A percentile compares a stretch with the other conserved stretches of the same genome.
Conservation (phyloP, 1,140 invertebrate genomes). For the Conus ventricosus region DNA sequence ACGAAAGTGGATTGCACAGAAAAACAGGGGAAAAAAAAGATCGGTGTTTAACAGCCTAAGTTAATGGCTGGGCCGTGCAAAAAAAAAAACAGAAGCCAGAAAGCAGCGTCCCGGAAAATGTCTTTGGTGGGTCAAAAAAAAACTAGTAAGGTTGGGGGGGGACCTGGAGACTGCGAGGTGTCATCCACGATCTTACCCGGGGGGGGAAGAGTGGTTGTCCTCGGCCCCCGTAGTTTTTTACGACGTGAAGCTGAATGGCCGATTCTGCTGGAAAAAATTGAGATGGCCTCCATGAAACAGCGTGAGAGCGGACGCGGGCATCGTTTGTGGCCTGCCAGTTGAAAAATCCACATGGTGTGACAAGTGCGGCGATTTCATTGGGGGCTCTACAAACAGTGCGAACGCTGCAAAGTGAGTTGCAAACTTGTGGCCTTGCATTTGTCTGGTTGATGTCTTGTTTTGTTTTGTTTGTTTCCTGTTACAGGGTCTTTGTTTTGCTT, state of each 20-base stretch:
- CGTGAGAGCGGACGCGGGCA: constrained; percentile 64
- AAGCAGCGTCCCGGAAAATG: constrained; percentile 44
- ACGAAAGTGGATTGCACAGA: no score
- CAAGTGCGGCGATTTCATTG: constrained; percentile 78
- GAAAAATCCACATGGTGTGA: constrained; percentile 78
- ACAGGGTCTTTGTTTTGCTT: background rate
- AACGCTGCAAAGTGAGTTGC: constrained; percentile 73
- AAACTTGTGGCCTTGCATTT: background rate
- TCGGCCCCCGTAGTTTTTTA: constrained; percentile 32
- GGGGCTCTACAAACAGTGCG: constrained; percentile 75
- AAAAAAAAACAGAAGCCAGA: constrained; percentile 38
- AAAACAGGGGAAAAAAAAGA: no score
- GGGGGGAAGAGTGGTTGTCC: constrained; percentile 39
- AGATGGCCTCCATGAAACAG: constrained; percentile 64
- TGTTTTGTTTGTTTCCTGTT: background rate
- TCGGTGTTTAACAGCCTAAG: no score
- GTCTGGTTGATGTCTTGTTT: background rate
- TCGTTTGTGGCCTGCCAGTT: constrained; percentile 64
- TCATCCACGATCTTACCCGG: constrained; percentile 57
- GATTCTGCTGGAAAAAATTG: constrained; percentile 58
- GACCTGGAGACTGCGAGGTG: constrained; percentile 53
- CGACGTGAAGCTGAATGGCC: constrained; percentile 41
- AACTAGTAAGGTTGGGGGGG: constrained; percentile 47
- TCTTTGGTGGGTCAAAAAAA: constrained; percentile 58
- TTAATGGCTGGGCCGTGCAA: constrained; percentile 44